These are phyloP conservation scores for Hypomecis atomaria DNA, from an alignment of 2,888 invertebrate genomes.

Conservation along the genomic window DNA sequence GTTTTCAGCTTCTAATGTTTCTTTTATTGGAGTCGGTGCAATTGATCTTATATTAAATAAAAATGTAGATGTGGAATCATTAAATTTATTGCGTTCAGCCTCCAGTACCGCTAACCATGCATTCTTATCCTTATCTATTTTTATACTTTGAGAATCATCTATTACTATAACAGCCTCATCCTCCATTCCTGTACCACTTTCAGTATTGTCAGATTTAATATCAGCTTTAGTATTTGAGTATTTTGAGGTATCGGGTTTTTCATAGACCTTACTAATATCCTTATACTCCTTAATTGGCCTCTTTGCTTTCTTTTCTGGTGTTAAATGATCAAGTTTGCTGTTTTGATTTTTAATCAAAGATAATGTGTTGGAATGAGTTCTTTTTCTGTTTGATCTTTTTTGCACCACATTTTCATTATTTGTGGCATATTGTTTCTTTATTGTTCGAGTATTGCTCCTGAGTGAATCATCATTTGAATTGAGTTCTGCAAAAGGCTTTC, in stretches of 20 bases:
- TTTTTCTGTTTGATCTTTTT: slow-evolving; percentile 42
- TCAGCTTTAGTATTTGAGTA: slow-evolving; percentile 11
- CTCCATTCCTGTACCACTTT: slow-evolving; percentile 68
- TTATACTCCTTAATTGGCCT: slow-evolving; percentile 31
- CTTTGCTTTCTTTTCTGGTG: slow-evolving; percentile 25
- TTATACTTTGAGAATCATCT: slow-evolving; percentile 60
- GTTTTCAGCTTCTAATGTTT: slow-evolving; percentile 27
- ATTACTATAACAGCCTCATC: slow-evolving; percentile 60
- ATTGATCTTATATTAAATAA: slow-evolving; percentile 4
- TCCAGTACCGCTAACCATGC: slow-evolving; percentile 66
- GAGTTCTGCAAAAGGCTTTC: slow-evolving; percentile 69
- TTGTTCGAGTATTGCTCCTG: slow-evolving; percentile 7
- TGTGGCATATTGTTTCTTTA: slow-evolving; percentile 29
- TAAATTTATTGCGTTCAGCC: slow-evolving; percentile 53
- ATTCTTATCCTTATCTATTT: slow-evolving; percentile 67
- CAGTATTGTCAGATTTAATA: slow-evolving; percentile 50
- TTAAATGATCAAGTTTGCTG: slow-evolving; percentile 15
- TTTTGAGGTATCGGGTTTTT: slow-evolving; percentile 11
- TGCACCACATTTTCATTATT: slow-evolving; percentile 32
- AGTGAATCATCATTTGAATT: slow-evolving; percentile 56
- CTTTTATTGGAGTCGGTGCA: not conserved
- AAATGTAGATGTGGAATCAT: slow-evolving; percentile 37
- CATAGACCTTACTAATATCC: slow-evolving; percentile 11
- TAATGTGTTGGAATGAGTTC: slow-evolving; percentile 45
- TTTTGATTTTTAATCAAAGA: slow-evolving; percentile 32